Evolutionary conservation across 2,797 vertebrate genomes (phyloP).

Genomic region (Leontocebus nigricollis): DNA sequence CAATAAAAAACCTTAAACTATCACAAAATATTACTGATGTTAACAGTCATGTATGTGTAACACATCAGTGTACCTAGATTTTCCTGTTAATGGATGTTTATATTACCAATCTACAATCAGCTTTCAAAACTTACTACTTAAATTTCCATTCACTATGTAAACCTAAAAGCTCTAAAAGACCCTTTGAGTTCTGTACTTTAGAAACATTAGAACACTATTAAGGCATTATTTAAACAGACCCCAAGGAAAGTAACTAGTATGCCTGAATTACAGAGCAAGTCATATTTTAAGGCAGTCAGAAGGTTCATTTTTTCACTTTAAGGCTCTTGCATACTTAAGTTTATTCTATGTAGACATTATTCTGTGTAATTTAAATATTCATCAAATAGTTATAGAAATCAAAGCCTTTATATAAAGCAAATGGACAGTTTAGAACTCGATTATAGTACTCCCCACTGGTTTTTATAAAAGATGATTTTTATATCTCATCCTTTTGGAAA

Average conservation of each 20-base stretch:
- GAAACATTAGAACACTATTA: conserved; percentile 64
- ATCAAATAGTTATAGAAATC: conserved; percentile 57
- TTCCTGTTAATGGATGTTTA: conserved; percentile 31
- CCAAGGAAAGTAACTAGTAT: conserved; percentile 10
- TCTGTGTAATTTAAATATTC: conserved; percentile 56
- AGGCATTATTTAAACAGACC: conserved; percentile 70
- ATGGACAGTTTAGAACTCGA: conserved; percentile 38
- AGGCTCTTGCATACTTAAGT: conserved; percentile 71
- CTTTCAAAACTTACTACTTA: conserved; percentile 43
- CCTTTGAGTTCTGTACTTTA: conserved; percentile 68
- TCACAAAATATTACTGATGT: conserved; percentile 49
- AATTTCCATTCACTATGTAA: conserved; percentile 32
- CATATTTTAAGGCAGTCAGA: conserved; percentile 80
- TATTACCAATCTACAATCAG: conserved; percentile 48
- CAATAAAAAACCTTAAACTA: conserved; percentile 58
- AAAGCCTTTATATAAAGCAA: conserved; percentile 62
- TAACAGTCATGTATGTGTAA: conserved; percentile 27
- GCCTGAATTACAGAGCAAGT: conserved; percentile 50
- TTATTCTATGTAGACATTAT: conserved; percentile 65
- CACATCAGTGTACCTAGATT: conserved; percentile 5
- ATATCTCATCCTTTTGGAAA: not conserved
- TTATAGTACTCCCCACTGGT: not conserved
- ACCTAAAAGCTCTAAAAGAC: conserved; percentile 53
- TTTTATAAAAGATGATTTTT: conserved; percentile 11
- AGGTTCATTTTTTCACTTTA: conserved; percentile 74